These are phyloP conservation scores for Berghia stephanieae DNA, from an alignment of 1,140 invertebrate genomes.

Conservation along the genomic window DNA sequence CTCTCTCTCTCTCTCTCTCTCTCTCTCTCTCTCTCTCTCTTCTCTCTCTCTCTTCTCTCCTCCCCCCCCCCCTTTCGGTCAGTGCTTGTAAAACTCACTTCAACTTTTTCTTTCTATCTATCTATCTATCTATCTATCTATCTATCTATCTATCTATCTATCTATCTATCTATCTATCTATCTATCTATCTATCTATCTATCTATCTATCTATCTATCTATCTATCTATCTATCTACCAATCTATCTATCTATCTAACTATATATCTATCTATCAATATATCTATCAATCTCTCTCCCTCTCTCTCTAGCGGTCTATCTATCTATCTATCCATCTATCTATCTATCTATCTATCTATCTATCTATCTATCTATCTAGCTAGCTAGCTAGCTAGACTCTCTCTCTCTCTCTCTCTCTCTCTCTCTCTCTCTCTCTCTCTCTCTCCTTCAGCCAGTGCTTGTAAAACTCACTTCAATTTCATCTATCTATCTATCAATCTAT, in stretches of 20 bases:
- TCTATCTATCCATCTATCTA: too few species aligned
- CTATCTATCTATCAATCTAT: too few species aligned
- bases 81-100: background rate
- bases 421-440: background rate
- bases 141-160: background rate
- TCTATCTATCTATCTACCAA: background rate
- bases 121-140: background rate
- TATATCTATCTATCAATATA: too few species aligned
- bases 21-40: conserved; percentile 32
- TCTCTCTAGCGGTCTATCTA: too few species aligned
- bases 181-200: too few species aligned
- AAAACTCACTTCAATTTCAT: too few species aligned
- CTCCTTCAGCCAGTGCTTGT: background rate
- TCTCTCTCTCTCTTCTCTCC: background rate
- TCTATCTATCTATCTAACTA: too few species aligned
- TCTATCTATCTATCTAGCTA: too few species aligned
- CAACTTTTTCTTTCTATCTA: background rate
- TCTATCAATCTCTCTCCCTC: too few species aligned
- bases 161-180: background rate
- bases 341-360: too few species aligned
- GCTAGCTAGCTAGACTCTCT: too few species aligned
- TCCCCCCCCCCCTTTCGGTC: background rate
- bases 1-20: conserved; percentile 32
- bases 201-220: background rate
- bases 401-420: background rate